Evolutionary conservation across 2,888 invertebrate species (phyloP), one percentile per base, ranked within the genome.

Genomic region (Ceramica pisi): DNA sequence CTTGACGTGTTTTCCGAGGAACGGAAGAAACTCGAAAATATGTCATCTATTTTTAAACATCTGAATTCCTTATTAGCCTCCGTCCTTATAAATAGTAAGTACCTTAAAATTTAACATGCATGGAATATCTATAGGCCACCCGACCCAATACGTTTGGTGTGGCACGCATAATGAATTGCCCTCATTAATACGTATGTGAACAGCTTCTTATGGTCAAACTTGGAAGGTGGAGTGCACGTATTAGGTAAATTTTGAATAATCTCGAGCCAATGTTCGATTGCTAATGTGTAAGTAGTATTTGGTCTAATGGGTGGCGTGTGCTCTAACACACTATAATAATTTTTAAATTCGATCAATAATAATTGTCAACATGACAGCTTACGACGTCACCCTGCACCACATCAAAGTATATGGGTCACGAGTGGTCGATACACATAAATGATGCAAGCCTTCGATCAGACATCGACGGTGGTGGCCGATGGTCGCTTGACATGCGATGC

Each of bases 371-470:
- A n/a, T 65, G 16, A 35, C 55, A 66, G 35, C 56, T 38, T 46
- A 51, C 19, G 14, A 63, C 41, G 14, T 56, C 31, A 59, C 21
- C 51, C 7, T 64, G 72, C 60, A 72, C 16, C 50, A 19, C 44
- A 50, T 51, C 44, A 46, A n/a, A 70, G 21, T 44, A 73, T 82
- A 68, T 81, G 77, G 84, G 84, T 83, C 85, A 78, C 55, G 38
- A 61, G 35, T 76, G 75, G 63, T 85, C 85, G 77, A 85, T 85
- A 83, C 46, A 16, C 67, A 79, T 85, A 68, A 85, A 85, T 82
- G 81, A 85, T 85, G 80, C 85, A 85, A 56, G 46, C 6, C 66
- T 78, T 85, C 85, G 85, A 85, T 80, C 72, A 62, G 64, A 21
- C 53, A 80, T 83, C 67, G 70, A 65, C 21, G 67, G 59, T 26